Base-by-base conservation (phyloP, 2,888 invertebrate genomes). In the Tigriopus californicus region DNA sequence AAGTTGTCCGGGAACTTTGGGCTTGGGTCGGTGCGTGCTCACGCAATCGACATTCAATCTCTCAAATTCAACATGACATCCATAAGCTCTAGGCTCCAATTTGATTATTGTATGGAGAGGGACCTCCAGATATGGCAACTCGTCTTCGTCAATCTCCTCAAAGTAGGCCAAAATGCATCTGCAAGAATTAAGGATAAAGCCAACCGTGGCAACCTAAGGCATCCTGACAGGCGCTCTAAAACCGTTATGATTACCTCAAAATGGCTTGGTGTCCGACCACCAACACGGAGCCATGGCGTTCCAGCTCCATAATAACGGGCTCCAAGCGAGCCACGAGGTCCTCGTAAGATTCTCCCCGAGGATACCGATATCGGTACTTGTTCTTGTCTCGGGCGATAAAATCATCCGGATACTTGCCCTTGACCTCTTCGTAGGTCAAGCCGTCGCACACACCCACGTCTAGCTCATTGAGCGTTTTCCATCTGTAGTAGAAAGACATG, bases 391-490 rank as follows among this genome's bases (percentile, higher is more conserved):
- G 64, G 61, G 69, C 66, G 15, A 71, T 71, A 67, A 75, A 75
- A 62, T 76, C 75, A 56, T 72, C 70, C n/a, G 76, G 76, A 64
- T 72, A 74, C 46, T 72, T 68, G 4, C 68, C 68, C 53, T 73
- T 70, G 60, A 76, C 74, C 64, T 76, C 76, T 62, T 74, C 72
- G 64, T 76, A 76, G 1, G 75, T 75, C 67, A 76, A 68, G 1
- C 72, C 73, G 64, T 76, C 76, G 18, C 20, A 22, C 20, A 18
- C 41, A 11, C 41, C 41, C 22, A 40, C 92, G 75, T 90, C 84
- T 55, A 94, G 80, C 69, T 94, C 94, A 70, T 94, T 91, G 58
- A 98, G 77, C 11, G 95, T 94, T 74, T 97, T 97, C 97, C 97
- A 98, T 69, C 94, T 20, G 5, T 12, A 47, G 12, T 18, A 47